Conservation (phyloP, 2,797 vertebrate genomes). For the Mus spretus region DNA sequence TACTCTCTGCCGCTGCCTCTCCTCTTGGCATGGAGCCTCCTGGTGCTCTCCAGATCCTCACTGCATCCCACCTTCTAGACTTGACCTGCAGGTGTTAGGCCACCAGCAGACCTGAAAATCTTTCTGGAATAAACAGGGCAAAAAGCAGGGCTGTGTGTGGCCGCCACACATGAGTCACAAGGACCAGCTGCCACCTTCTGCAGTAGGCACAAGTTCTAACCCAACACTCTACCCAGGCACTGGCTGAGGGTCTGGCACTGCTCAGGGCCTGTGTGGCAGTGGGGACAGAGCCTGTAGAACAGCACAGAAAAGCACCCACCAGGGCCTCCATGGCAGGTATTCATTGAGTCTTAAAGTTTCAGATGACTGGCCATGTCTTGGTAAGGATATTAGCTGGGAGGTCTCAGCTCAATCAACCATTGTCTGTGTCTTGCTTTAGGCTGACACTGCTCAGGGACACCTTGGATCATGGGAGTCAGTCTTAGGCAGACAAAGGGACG, state of each 20-base stretch:
- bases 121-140: background rate
- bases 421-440: background rate
- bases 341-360: background rate
- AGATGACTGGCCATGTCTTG: background rate
- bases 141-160: fast-evolving
- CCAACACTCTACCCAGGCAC: background rate
- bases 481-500: background rate
- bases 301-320: background rate
- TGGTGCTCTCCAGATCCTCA: background rate
- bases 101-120: background rate
- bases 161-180: background rate
- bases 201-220: background rate
- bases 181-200: background rate
- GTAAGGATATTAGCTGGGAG: background rate
- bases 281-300: background rate
- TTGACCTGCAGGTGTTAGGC: background rate
- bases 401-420: background rate
- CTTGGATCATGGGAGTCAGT: background rate
- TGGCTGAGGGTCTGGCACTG: background rate
- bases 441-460: background rate
- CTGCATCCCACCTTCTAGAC: background rate
- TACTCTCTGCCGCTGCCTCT: background rate
- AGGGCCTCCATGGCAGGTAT: too few species aligned
- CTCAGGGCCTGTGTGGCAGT: background rate
- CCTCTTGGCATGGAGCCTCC: background rate